These are phyloP conservation scores for Herminia tarsipennalis DNA, from an alignment of 2,888 invertebrate species.

Conservation along the genomic window DNA sequence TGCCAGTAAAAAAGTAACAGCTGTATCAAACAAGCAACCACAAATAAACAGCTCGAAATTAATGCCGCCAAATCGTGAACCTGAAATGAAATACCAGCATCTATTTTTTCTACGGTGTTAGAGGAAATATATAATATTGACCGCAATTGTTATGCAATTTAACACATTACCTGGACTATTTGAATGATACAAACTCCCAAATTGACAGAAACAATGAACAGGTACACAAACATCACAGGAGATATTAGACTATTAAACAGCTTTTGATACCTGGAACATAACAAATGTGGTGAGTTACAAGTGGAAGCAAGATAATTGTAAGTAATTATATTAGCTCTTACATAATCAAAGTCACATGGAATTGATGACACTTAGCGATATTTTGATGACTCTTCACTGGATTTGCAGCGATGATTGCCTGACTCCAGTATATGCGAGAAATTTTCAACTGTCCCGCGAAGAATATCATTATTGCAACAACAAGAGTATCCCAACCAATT, in stretches of 20 bases:
- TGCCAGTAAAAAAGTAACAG: constrained; percentile 70
- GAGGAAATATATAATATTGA: too few species aligned
- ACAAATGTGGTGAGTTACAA: not conserved
- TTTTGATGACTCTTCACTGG: constrained; percentile 47
- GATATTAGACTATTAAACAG: constrained; percentile 62
- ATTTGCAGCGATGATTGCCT: constrained; percentile 38
- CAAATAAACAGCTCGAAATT: constrained; percentile 52
- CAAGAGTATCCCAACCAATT: constrained; percentile 65
- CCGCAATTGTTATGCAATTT: too few species aligned
- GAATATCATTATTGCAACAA: constrained; percentile 67
- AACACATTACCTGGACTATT: constrained; percentile 65
- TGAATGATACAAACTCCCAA: constrained; percentile 67
- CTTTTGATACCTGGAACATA: constrained; percentile 55
- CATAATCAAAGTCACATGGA: constrained; percentile 51
- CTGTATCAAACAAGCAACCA: constrained; percentile 60
- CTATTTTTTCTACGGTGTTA: too few species aligned
- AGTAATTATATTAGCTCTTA: constrained; percentile 35
- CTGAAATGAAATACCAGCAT: constrained; percentile 41
- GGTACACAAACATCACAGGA: constrained; percentile 66
- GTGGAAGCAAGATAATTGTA: not conserved
- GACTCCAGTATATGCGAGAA: constrained; percentile 49
- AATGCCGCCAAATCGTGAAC: constrained; percentile 53
- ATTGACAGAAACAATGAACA: constrained; percentile 63
- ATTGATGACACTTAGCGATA: constrained; percentile 58
- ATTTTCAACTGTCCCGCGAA: constrained; percentile 67